phyloP scores from a whole-genome alignment of 2,113 vertebrate genomes.

The Paradoxurus hermaphroditus region DNA sequence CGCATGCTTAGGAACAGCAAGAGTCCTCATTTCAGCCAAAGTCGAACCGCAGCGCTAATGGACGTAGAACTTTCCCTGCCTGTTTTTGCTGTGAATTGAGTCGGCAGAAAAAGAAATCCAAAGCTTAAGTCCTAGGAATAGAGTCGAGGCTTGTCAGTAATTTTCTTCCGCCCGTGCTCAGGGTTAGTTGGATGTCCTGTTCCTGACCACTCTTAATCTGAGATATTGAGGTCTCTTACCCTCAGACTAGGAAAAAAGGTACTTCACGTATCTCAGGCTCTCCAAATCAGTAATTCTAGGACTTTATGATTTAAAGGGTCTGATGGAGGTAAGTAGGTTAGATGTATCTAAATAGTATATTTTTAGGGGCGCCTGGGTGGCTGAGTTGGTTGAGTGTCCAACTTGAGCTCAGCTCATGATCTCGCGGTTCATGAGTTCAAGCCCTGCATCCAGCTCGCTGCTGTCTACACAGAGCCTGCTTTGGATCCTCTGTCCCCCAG shows the following conservation, averaged over 20 bases:
- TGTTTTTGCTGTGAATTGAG: conserved; percentile 50
- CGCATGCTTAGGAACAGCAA: conserved; percentile 67
- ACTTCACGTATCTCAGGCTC: conserved; percentile 46
- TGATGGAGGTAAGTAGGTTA: conserved; percentile 72
- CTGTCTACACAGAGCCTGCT: too few species aligned
- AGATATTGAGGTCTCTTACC: background rate
- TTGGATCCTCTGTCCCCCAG: too few species aligned
- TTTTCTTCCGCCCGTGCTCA: conserved; percentile 58
- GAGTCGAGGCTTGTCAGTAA: conserved; percentile 28
- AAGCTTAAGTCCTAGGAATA: conserved; percentile 9
- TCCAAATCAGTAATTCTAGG: conserved; percentile 39
- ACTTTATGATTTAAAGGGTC: background rate
- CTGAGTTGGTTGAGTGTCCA: too few species aligned
- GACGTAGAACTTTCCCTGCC: conserved; percentile 36
- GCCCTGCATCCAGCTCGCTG: too few species aligned
- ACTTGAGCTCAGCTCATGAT: too few species aligned
- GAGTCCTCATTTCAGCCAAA: conserved; percentile 64
- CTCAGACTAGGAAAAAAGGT: conserved; percentile 32
- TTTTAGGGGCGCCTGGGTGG: background rate
- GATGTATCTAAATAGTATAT: conserved; percentile 30
- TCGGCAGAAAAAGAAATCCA: conserved; percentile 49
- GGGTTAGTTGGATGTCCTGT: conserved; percentile 40
- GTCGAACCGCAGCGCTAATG: conserved; percentile 47
- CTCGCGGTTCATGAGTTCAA: too few species aligned
- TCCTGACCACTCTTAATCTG: conserved; percentile 22